Evolutionary conservation across 1,140 invertebrate genomes (phyloP), one percentile per base, ranked within the genome.

Genomic region (Drosophila rhopaloa): DNA sequence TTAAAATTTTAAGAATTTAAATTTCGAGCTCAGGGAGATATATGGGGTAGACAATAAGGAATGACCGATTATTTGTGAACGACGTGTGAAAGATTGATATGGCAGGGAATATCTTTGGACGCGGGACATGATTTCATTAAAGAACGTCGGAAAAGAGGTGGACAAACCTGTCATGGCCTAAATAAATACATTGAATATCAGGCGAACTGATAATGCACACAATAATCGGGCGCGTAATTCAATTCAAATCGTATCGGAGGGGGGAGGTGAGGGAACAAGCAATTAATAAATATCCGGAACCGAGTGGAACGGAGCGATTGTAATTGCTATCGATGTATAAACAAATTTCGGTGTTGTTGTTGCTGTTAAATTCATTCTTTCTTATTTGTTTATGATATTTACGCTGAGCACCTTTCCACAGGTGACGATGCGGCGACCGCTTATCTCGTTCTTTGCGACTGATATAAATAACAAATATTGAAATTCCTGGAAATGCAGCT

Each of bases 401-500:
- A 51, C 61, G 61, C 9, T 35, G 47, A 72, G 68, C 53, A 71
- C 65, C 66, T 50, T 72, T 71, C 16, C 67, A 58, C 65, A 71
- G 66, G 65, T 70, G 67, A 71, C 62, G 56, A 40, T 50, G 56
- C 46, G 35, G 35, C 65, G 43, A 41, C 29, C 51, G 68, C 67
- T 71, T 71, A 72, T 72, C 68, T 71, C 13, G 13, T 37, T 44
- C 50, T 57, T 58, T 29, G 10, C 44, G 10, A 40, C 68, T 72
- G 68, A 72, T 72, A 72, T 72, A 58, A 72, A 71, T 71, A 71
- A 71, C 68, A 72, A 72, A 72, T 72, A 72, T 72, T 72, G 44
- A 72, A 72, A 72, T 72, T 72, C 68, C 27, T 50, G 29, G 68
- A 72, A 72, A 19, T 55, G 27, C 44, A 58, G 32, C 66, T 5